These are phyloP conservation scores for Monopterus albus DNA, from an alignment of 2,113 vertebrate genomes.

Conservation along the genomic window DNA sequence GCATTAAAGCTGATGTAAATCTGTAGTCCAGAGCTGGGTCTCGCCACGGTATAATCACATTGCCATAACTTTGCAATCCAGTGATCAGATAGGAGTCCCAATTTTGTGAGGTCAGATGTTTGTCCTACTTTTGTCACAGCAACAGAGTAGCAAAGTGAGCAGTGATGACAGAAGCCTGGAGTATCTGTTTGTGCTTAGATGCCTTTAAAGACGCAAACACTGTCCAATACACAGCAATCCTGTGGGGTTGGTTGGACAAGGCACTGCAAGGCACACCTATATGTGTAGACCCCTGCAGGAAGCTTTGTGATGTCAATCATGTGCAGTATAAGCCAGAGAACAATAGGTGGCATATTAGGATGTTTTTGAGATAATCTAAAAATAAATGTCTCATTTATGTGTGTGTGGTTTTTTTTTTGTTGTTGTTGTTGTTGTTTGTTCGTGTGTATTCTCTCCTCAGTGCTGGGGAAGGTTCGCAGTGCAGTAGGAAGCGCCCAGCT, in stretches of 20 bases:
- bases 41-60: conserved; percentile 24
- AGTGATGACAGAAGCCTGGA: background rate
- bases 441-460: conserved; percentile 73
- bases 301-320: too few relatives aligned
- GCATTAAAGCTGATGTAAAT: conserved; percentile 22
- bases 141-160: conserved; percentile 1
- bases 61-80: conserved; percentile 28
- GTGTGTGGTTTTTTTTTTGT: background rate
- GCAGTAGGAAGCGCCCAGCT: conserved; percentile 86
- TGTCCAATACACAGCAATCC: conserved; percentile 35
- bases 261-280: background rate
- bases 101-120: conserved; percentile 45
- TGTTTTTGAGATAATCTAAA: background rate
- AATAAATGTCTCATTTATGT: background rate
- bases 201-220: conserved; percentile 46
- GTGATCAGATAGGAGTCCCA: conserved; percentile 18
- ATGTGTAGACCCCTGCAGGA: background rate
- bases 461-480: conserved; percentile 96
- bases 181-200: conserved; percentile 44
- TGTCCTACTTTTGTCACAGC: conserved; percentile 51
- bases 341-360: background rate
- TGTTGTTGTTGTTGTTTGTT: background rate
- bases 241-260: too few relatives aligned
- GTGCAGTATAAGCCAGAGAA: background rate
- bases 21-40: conserved; percentile 9